Conservation (phyloP, 2,888 invertebrate genomes). For the Thumatha senex region DNA sequence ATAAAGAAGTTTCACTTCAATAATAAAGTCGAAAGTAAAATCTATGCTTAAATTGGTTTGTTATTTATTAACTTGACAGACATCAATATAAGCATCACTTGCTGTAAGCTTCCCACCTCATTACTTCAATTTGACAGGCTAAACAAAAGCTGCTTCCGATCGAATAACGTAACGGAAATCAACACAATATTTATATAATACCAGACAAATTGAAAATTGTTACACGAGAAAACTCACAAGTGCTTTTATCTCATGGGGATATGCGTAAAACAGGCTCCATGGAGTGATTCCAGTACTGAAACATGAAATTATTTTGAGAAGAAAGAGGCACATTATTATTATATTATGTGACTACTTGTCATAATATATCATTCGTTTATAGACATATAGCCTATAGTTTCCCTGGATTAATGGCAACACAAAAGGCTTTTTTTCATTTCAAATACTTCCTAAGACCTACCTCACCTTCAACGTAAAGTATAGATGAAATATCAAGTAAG, state of each 20-base stretch:
- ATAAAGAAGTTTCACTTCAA: too few relatives aligned
- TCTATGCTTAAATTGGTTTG: too few relatives aligned
- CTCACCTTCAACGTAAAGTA: too few relatives aligned
- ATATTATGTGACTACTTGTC: too few relatives aligned
- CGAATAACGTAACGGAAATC: conserved; percentile 7
- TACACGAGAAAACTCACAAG: not conserved
- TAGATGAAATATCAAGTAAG: too few relatives aligned
- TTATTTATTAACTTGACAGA: not conserved
- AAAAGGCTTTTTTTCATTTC: too few relatives aligned
- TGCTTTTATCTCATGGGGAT: not conserved
- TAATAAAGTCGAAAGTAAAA: too few relatives aligned
- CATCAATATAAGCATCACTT: not conserved
- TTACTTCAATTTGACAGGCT: not conserved
- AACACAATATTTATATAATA: conserved; percentile 7
- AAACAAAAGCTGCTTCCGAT: conserved; percentile 4
- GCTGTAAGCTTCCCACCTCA: not conserved
- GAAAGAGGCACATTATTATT: too few relatives aligned
- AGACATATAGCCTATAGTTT: too few relatives aligned
- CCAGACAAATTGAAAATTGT: conserved; percentile 5
- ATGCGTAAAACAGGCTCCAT: not conserved
- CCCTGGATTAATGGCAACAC: too few relatives aligned
- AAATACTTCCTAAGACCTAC: too few relatives aligned
- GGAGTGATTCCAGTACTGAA: not conserved
- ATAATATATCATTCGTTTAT: too few relatives aligned
- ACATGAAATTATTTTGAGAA: not conserved